Percentiles rank a stretch among this genome's conserved stretches.
phyloP scores from a whole-genome alignment of 2,797 vertebrate species.

The Sebastes miniatus region DNA sequence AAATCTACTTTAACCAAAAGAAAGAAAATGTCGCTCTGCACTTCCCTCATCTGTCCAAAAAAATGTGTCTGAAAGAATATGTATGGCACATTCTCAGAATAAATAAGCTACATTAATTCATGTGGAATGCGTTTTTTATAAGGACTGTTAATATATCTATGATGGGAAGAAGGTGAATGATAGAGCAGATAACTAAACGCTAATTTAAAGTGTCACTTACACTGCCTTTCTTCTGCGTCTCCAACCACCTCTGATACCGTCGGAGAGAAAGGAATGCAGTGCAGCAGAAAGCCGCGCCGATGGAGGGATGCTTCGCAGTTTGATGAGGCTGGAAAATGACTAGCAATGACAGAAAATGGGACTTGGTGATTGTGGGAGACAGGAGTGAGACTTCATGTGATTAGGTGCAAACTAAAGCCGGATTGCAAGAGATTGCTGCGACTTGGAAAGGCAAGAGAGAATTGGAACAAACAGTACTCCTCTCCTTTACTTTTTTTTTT shows the following conservation, averaged over 20 bases:
- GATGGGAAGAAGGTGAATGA: background rate
- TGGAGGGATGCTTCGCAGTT: constrained; percentile 44
- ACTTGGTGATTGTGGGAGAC: constrained; percentile 70
- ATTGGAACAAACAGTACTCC: constrained; percentile 60
- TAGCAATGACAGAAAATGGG: constrained; percentile 72
- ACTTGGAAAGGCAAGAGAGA: constrained; percentile 51
- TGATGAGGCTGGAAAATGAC: constrained; percentile 69
- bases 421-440: constrained; percentile 66
- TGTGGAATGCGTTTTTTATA: background rate
- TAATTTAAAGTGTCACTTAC: constrained; percentile 22
- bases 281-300: constrained; percentile 16
- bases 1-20: constrained; percentile 28
- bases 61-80: constrained; percentile 38
- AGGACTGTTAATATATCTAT: background rate
- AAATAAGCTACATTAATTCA: constrained; percentile 39
- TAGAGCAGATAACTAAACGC: constrained; percentile 17
- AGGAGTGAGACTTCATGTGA: constrained; percentile 68
- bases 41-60: constrained; percentile 27
- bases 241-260: constrained; percentile 5
- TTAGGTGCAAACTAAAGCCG: constrained; percentile 67
- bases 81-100: constrained; percentile 46
- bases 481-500: constrained; percentile 30
- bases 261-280: constrained; percentile 25
- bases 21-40: constrained; percentile 23
- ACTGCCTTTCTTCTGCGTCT: background rate